Evolutionary conservation across 2,888 invertebrate species (phyloP).

Genomic region (Strigamia transsilvanica): DNA sequence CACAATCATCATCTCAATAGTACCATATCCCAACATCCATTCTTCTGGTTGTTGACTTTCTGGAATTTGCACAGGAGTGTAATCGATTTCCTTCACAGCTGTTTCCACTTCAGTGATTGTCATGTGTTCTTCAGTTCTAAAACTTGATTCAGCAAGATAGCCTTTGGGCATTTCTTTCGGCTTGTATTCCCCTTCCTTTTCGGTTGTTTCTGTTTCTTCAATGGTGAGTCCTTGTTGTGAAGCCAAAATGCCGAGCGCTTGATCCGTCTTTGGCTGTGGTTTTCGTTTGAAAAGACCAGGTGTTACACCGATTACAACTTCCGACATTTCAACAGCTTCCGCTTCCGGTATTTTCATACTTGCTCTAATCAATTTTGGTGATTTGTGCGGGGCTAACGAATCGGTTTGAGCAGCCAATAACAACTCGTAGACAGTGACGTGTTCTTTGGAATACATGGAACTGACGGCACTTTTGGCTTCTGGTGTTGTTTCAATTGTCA

Average conservation of each 20-base stretch:
- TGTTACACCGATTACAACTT: conserved; percentile 53
- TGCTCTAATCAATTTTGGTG: conserved; percentile 51
- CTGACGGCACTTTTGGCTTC: not conserved
- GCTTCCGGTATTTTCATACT: conserved; percentile 48
- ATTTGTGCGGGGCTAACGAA: not conserved
- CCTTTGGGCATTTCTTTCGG: conserved; percentile 54
- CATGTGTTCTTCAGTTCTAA: conserved; percentile 52
- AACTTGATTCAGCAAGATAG: conserved; percentile 33
- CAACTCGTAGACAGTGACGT: not conserved
- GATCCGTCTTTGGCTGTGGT: conserved; percentile 49
- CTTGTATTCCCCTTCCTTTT: conserved; percentile 54
- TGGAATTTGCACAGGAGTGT: not conserved
- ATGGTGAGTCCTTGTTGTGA: conserved; percentile 20
- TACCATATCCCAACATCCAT: conserved; percentile 28
- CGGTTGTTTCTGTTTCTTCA: conserved; percentile 21
- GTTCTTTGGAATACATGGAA: not conserved
- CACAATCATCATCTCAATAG: conserved; percentile 8
- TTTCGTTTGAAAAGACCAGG: conserved; percentile 52
- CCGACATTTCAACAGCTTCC: conserved; percentile 54
- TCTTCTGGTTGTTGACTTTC: conserved; percentile 29
- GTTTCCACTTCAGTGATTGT: conserved; percentile 50
- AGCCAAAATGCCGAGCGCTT: conserved; percentile 45
- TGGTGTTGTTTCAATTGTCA: not conserved
- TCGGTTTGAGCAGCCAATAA: not conserved
- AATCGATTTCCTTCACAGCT: conserved; percentile 51